Base-by-base conservation (phyloP, 2,113 vertebrate genomes). In the Glaucidium brasilianum region DNA sequence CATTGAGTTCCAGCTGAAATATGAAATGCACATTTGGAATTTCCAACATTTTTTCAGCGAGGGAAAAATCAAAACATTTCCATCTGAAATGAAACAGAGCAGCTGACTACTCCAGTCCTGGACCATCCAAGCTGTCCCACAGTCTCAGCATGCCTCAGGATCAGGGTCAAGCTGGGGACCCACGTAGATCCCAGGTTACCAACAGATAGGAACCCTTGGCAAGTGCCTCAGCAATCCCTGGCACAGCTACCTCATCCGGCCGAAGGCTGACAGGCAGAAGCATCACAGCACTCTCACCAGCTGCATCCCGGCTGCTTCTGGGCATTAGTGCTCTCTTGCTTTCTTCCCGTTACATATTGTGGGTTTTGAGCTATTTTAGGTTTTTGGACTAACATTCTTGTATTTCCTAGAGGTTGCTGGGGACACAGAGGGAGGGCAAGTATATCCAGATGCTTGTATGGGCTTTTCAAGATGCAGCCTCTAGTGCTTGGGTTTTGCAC, bases 351-450 rank as follows among this genome's bases (percentile, higher is more conserved):
- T 81, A 29, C 16, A 68, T 25, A 19, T 10, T 81, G 47, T 43
- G 53, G 34, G 19, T 79, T 91, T 95, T 67, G 69, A 81, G 56
- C n/a, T 82, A 71, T 53, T 60, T 84, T 55, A 53, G 56, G 9
- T 29, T 76, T 95, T 78, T 34, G 10, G 35, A 56, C 47, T 85
- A 72, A 63, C 0, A 3, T 59, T 72, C 66, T 56, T 56, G 6
- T 34, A 34, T 93, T 95, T 94, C 45, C 66, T 87, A 82, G 66
- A 64, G 71, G 26, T 19, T 93, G 69, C n/a, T 90, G n/a, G 27
- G 58, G 71, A 88, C 67, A 18, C 81, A 73, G 87, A 91, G 53
- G 87, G 25, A 79, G 53, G 45, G 62, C 18, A 23, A 96, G 71
- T 92, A 85, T 56, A 94, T 47, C 81, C 87, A 94, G 85, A 88